Base-by-base conservation (phyloP, 1,140 invertebrate genomes). In the Telenomus remus region DNA sequence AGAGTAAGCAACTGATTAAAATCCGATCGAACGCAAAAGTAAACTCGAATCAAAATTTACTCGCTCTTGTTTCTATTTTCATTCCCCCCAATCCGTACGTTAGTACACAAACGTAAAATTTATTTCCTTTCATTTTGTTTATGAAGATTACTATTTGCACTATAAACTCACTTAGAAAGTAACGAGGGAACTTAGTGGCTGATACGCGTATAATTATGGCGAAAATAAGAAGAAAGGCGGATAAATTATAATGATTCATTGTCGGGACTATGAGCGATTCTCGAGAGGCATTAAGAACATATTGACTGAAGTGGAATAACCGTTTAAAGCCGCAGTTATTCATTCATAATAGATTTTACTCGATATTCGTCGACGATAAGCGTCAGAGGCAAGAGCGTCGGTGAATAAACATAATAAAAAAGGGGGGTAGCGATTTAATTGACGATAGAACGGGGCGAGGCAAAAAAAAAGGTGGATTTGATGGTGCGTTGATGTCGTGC, bases 361-460 rank as follows among this genome's bases (percentile, higher is more conserved):
- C 47, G 61, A 65, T 56, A 43, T n/a, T 49, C n/a, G 9, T 15
- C 35, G 35, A 14, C 16, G 35, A 54, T 44, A 57, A 56, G 12
- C 19, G 14, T 53, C 33, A 35, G 12, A 19, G 37, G n/a, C 12
- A 14, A 14, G 7, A 60, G 34, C 37, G 53, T 8, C 39, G 39
- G n/a, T 42, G 39, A 15, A 43, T 44, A 56, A 75, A 69, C 47
- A 59, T 51, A 55, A 59, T 60, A 54, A 65, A 76, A 70, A 76
- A 56, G 60, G 55, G 53, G 27, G 47, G 61, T 60, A n/a, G 57
- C 39, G 53, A 63, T 77, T 35, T 72, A 72, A 77, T 71, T 68
- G 74, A 77, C 68, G 74, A 53, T 77, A 77, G 72, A 63, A 39
- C 56, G 39, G 39, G 1, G n/a, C 37, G 39, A 37, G 34, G 50